Evolutionary conservation across 2,888 invertebrate genomes (phyloP), one percentile per base, ranked within the genome.

Genomic region (Thelaira solivaga): DNA sequence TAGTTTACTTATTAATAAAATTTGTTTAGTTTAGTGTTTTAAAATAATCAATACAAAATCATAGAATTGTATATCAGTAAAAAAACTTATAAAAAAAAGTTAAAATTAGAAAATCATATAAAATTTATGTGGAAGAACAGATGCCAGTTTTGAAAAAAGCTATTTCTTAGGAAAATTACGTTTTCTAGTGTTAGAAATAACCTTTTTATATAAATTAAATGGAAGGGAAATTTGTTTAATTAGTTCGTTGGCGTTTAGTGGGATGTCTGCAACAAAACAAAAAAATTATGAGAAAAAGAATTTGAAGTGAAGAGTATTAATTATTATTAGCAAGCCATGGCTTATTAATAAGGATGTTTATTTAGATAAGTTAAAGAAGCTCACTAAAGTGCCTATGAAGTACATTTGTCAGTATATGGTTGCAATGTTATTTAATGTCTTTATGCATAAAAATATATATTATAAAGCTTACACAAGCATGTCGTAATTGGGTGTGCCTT

Each of bases 401-500:
- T 78, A 78, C 78, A 78, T 65, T 36, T 55, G 45, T 59, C 20
- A 69, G 34, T 55, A 31, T 51, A n/a, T n/a, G n/a, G n/a, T 26
- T 55, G 22, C 26, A 61, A 45, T 62, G 53, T 7, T 43, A 26
- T 49, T 16, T 39, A 26, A 55, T 67, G 39, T 24, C 10, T 5
- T 16, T 36, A 36, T 36, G 47, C 24, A 13, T 55, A 22, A 39
- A 57, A 68, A 61, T 43, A 59, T 53, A n/a, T 61, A 8, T 22
- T 20, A 64, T 39, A 51, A 47, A 43, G 80, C 85, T 86, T 86
- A 86, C 90, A 68, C 90, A 88, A 91, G 85, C 90, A 92, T 90
- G 85, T 95, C 94, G 85, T 94, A 95, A 83, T 94, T 92, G 4
- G 94, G 91, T 61, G 91, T 90, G 13, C 94, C 94, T 75, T 92